These are phyloP conservation scores for Venustoraphidia nigricollis DNA, from an alignment of 2,888 invertebrate genomes.

Conservation along the genomic window DNA sequence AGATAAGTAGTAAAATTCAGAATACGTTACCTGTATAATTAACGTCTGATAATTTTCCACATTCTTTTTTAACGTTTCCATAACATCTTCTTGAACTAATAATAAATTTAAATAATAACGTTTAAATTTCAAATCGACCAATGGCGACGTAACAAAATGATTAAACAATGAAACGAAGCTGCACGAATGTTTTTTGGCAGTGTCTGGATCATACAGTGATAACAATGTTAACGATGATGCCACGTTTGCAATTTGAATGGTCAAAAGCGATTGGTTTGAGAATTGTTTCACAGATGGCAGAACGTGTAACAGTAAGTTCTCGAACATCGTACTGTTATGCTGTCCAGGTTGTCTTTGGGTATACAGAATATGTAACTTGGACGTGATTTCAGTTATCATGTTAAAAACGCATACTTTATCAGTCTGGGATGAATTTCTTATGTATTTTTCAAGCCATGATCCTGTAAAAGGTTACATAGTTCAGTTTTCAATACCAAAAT, in stretches of 20 bases:
- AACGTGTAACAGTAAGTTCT: constrained; percentile 16
- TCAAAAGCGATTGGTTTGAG: background rate
- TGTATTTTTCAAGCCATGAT: constrained; percentile 17
- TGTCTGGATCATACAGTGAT: background rate
- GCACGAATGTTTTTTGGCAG: background rate
- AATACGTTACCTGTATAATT: constrained; percentile 2
- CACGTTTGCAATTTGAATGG: background rate
- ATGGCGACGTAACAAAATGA: background rate
- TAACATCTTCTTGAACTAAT: background rate
- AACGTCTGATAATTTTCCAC: background rate
- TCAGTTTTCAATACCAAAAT: no score
- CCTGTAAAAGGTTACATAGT: constrained; percentile 11
- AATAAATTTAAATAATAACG: background rate
- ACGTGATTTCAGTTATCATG: constrained; percentile 11
- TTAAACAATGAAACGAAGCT: background rate
- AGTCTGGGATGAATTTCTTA: constrained; percentile 13
- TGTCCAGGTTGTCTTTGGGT: constrained; percentile 6
- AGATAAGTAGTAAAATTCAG: background rate
- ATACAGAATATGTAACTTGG: constrained; percentile 11
- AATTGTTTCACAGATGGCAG: constrained; percentile 13
- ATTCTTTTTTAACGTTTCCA: background rate
- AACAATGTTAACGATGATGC: background rate
- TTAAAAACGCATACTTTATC: constrained; percentile 16
- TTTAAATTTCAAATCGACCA: background rate
- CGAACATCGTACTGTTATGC: constrained; percentile 9